Base-by-base conservation (phyloP, 2,888 invertebrate genomes). In the Cloeon dipterum region DNA sequence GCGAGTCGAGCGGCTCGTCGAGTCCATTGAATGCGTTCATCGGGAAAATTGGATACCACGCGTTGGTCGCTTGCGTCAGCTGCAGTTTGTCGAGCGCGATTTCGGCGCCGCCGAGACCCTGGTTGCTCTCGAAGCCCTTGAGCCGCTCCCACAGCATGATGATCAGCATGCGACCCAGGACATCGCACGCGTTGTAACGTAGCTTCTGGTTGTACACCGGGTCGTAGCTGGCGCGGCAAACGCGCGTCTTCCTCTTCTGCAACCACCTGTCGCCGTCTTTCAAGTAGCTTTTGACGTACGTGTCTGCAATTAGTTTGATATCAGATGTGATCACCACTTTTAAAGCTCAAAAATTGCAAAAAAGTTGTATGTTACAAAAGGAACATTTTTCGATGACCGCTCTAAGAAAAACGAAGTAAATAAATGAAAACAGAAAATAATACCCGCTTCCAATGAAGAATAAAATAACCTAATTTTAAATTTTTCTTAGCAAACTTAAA, bases 121-220 rank as follows among this genome's bases (percentile, higher is more conserved):
- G 26, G 23, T 53, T 52, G 26, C 51, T 50, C 26, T 51, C 50
- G 35, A 49, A 47, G 17, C 47, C 45, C 41, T 81, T 76, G 52
- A 82, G 81, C 41, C 79, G 71, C 52, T 88, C 85, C 88, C 89
- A 91, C 35, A 91, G 67, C 78, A 86, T 86, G 37, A 88, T 82
- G 45, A 88, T 72, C 44, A 89, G 65, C 42, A 77, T 77, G 39
- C 88, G 70, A 1, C 61, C 61, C 40, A 57, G 51, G 17, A 61
- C 58, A 43, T 63, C 61, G 42, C 59, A 55, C 2, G 61, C 62
- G 5, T 58, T 56, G 58, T 91, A 91, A 51, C 81, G 79, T 45
- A 91, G 69, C 23, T 81, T 86, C 56, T 88, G 86, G 40, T 79
- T 72, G 59, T 77, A 91, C 49, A 78, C 70, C 4, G 89, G 89